Evolutionary conservation across 2,888 invertebrate genomes (phyloP), one percentile per base, ranked within the genome.

Genomic region (Tipula lateralis): DNA sequence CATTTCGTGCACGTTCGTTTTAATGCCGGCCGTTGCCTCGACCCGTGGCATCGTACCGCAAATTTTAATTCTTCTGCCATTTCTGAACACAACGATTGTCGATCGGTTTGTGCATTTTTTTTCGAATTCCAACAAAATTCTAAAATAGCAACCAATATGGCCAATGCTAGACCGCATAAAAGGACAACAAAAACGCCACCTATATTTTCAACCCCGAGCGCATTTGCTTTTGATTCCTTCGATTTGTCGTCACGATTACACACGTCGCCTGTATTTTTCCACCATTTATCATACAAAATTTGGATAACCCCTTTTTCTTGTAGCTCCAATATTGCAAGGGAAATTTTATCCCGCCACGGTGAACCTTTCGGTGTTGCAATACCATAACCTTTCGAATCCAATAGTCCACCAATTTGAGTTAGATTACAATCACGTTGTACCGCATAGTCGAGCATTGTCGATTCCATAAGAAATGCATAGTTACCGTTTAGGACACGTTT

Each of bases 401-500:
- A 86, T 13, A 90, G 86, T 0, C 98, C 98, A 0, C 98, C 99
- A 85, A 99, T 96, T 91, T 99, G 98, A n/a, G 98, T 99, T 84
- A 99, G 91, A 89, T 99, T 98, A 88, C 99, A 99, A 89, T 99
- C 96, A 83, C 98, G 91, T 90, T 97, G 96, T n/a, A 97, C 96
- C 9, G 95, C 94, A 88, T 98, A 99, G 90, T 99, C 99, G 86
- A 99, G 91, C 95, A 98, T 98, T 0, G 99, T 97, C 0, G 98
- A 98, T 91, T 99, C 99, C 96, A 99, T 98, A 19, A 99, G 92
- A 89, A 98, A 99, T 0, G 99, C 99, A 90, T 99, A 99, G 90
- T 98, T 96, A 0, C 96, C 97, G 84, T 93, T 93, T 84, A 97
- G 91, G 0, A 98, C 99, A 83, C 95, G 91, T 87, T 94, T 92